A percentile compares a stretch with the other conserved stretches of the same genome.
phyloP scores from a whole-genome alignment of 2,888 invertebrate genomes.

The Chrysolina americana region DNA sequence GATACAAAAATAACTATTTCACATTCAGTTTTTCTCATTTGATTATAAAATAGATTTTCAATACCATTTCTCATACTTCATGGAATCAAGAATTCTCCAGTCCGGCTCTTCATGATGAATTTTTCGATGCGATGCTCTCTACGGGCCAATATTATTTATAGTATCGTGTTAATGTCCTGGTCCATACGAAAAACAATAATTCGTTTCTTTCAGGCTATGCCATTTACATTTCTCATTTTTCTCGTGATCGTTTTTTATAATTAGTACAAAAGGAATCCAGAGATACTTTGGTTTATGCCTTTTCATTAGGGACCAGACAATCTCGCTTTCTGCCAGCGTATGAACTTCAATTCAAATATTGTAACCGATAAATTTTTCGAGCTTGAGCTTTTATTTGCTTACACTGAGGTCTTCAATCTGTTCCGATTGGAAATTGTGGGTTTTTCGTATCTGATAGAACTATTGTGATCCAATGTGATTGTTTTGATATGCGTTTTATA shows the following conservation, averaged over 20 bases:
- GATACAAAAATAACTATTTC: no score
- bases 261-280: constrained; percentile 56
- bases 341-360: constrained; percentile 40
- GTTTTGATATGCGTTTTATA: no score
- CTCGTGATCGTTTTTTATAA: constrained; percentile 57
- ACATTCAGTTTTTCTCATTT: no score
- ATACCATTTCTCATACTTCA: no score
- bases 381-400: constrained; percentile 32
- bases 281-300: constrained; percentile 51
- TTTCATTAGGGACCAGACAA: constrained; percentile 49
- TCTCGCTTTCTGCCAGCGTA: constrained; percentile 28
- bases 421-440: no score
- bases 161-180: constrained; percentile 61
- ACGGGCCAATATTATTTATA: constrained; percentile 60
- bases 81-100: not conserved
- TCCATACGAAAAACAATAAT: constrained; percentile 62
- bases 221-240: constrained; percentile 57
- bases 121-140: constrained; percentile 54
- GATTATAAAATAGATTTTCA: no score
- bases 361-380: constrained; percentile 43
- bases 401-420: not conserved
- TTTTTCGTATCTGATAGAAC: no score
- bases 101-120: constrained; percentile 42
- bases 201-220: constrained; percentile 57
- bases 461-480: no score